Base-by-base conservation (phyloP, 2,888 invertebrate genomes). In the Byasa hedistus region DNA sequence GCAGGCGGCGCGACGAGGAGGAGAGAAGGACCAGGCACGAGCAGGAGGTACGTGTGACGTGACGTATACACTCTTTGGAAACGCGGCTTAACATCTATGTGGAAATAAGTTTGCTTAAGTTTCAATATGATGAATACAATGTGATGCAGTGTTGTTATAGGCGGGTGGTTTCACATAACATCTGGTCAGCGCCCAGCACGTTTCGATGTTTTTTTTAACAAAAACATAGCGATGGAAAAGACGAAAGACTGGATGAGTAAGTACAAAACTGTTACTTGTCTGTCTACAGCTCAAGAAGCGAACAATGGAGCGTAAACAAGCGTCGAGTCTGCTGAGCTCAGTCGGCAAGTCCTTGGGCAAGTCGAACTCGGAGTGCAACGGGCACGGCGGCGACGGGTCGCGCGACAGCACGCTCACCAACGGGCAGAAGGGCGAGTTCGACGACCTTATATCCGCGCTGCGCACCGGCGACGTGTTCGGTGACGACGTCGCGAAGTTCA, bases 391-490 rank as follows among this genome's bases (percentile, higher is more conserved):
- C 1, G 87, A 92, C 74, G 70, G 77, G 2, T 82, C 86, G 0
- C 80, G 86, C 0, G 89, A 91, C 66, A 82, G 84, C 0, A 83
- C 86, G 0, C 79, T 85, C 22, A 83, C 87, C 44, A 87, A 87
- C 79, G 91, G 89, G 19, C 93, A 92, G 77, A 95, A 97, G 79
- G 98, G 98, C 12, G 98, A 98, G 87, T 98, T 98, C 85, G 98
- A 98, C 80, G 98, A 98, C 87, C 93, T 98, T 74, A 98, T 98
- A 81, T 98, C 98, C 0, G 98, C 98, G 0, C 85, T 98, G 62
- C 90, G 98, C 68, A 98, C 98, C 0, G 98, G 98, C 0, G 98
- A 98, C 79, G 98, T 98, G 0, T 98, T 98, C 79, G 98, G 98
- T 0, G 98, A 98, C 80, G 98, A 98, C 81, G 97, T 98, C 77